A percentile compares a stretch with the other conserved stretches of the same genome.
Conservation (phyloP, 2,113 vertebrate species). For the Xiphophorus hellerii region DNA sequence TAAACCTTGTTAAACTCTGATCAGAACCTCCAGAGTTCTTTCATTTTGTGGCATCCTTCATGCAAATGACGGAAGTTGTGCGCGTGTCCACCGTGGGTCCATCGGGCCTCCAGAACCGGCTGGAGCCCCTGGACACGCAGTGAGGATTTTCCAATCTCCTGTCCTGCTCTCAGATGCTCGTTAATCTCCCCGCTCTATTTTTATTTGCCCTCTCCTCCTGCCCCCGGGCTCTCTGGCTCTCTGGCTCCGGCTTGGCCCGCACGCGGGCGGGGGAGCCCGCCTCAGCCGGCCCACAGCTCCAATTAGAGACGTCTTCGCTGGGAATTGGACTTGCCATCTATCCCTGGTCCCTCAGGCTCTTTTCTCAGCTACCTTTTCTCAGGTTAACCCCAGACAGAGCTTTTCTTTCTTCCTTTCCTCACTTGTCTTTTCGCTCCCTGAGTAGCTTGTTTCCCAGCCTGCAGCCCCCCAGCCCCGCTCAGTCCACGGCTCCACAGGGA, state of each 20-base stretch:
- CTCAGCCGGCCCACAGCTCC: slow-evolving; percentile 64
- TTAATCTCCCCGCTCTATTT: slow-evolving; percentile 82
- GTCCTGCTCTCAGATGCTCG: slow-evolving; percentile 79
- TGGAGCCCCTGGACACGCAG: slow-evolving; percentile 58
- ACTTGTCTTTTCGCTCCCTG: slow-evolving; percentile 19
- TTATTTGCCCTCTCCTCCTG: slow-evolving; percentile 67
- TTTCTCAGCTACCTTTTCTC: slow-evolving; percentile 68
- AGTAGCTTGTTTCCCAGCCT: slow-evolving; percentile 36
- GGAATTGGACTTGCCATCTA: slow-evolving; percentile 66
- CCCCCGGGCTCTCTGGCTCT: slow-evolving; percentile 52
- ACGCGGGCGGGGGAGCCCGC: slow-evolving; percentile 39
- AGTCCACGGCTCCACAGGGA: slow-evolving; percentile 55
- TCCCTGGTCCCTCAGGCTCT: slow-evolving; percentile 59
- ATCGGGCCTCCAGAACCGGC: slow-evolving; percentile 32
- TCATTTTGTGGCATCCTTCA: background rate
- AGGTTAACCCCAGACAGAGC: slow-evolving; percentile 65
- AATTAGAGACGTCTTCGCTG: slow-evolving; percentile 73
- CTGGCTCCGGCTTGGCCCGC: too few species aligned
- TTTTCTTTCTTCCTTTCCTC: slow-evolving; percentile 31
- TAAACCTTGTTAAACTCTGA: too few species aligned
- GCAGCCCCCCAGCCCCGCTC: slow-evolving; percentile 5
- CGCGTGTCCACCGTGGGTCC: slow-evolving; percentile 13
- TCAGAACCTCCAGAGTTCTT: background rate
- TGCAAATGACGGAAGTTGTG: slow-evolving; percentile 49
- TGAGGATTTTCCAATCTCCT: slow-evolving; percentile 78